Evolutionary conservation across 1,140 invertebrate species (phyloP), one percentile per base, ranked within the genome.

Genomic region (Nylanderia fulva): DNA sequence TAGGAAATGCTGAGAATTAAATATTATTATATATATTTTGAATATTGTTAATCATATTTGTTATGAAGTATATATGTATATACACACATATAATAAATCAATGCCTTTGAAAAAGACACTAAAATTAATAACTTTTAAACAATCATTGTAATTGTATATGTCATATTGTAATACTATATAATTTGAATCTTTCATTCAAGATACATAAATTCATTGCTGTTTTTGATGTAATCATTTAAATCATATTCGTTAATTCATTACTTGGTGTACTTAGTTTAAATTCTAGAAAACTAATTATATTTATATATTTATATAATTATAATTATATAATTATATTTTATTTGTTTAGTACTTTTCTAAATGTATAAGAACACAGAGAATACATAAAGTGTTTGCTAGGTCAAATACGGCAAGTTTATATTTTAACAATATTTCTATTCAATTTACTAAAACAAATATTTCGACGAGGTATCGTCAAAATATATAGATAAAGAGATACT

Each of bases 41-140:
- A 54, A 66, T 66, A 79, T 21, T 66, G n/a, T 64, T 61, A 61
- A 2, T 79, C 29, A 79, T n/a, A n/a, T n/a, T n/a, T n/a, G 33
- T 79, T 21, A 2, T 13, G 27, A 36, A 54, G 8, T n/a, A 77
- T 77, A 29, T 61, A 76, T 8, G n/a, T 27, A n/a, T 48, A 48
- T 6, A 15, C 18, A 48, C 15, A 48, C 18, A 15, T 48, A 52
- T 6, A 45, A 33, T 33, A 52, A 8, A 24, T 54, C 7, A 33
- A 54, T 76, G 29, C 0, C 3, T 29, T 77, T 77, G 0, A 54
- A 66, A 79, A 9, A 52, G 33, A 64, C 60, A 64, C 60, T 64
- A 9, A n/a, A n/a, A n/a, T n/a, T n/a, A n/a, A n/a, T n/a, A n/a
- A n/a, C n/a, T 60, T 21, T 61, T 76, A 64, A 77, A 24, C 45